These are phyloP conservation scores for Drosophila mauritiana DNA, from an alignment of 1,140 invertebrate species.

Conservation along the genomic window DNA sequence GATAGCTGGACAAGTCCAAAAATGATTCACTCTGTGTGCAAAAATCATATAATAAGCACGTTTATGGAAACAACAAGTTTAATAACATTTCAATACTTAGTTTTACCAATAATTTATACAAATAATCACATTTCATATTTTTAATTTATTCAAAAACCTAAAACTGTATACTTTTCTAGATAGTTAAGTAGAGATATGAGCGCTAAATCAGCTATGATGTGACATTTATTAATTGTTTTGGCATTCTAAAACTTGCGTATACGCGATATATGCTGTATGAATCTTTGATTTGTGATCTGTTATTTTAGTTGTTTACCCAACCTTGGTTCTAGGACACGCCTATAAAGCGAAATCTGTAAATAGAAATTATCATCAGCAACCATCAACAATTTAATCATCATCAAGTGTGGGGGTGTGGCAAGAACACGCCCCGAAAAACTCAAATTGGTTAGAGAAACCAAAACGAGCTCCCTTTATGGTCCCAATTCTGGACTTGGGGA, in stretches of 20 bases:
- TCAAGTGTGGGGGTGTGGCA: constrained; percentile 57
- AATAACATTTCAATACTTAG: background rate
- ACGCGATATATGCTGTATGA: constrained; percentile 28
- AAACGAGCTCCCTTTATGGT: constrained; percentile 32
- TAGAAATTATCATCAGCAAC: constrained; percentile 75
- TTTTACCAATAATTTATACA: too few relatives aligned
- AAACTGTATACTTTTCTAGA: too few relatives aligned
- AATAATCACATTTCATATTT: too few relatives aligned
- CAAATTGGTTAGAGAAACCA: constrained; percentile 2
- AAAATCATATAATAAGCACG: background rate
- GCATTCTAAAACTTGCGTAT: constrained; percentile 2
- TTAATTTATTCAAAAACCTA: too few relatives aligned
- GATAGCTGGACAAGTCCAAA: constrained; percentile 13
- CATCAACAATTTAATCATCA: constrained; percentile 59
- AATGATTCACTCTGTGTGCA: constrained; percentile 35
- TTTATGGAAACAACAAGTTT: background rate
- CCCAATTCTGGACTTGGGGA: constrained; percentile 13
- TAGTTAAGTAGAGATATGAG: background rate
- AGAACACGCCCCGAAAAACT: constrained; percentile 27
- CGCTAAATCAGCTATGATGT: background rate
- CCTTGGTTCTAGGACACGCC: constrained; percentile 67
- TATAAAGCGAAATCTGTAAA: constrained; percentile 76
- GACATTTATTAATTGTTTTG: constrained; percentile 2
- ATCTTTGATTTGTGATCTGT: constrained; percentile 49
- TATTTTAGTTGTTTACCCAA: constrained; percentile 56